These are phyloP conservation scores for Mongoloraphidia duomilia DNA, from an alignment of 2,888 invertebrate genomes.

Conservation along the genomic window DNA sequence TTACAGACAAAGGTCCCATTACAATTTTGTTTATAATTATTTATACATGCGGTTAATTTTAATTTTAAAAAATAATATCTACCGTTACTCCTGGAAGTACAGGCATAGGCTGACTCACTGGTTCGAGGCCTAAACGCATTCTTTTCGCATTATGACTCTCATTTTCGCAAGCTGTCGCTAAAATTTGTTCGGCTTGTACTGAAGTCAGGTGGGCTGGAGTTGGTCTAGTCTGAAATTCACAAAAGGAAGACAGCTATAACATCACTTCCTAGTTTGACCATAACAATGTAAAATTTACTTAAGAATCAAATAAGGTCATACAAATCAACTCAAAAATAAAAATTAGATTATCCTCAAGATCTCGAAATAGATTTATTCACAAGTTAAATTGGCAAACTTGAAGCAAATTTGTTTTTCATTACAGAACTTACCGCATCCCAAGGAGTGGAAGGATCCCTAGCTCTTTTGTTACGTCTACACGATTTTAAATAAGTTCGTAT, in stretches of 20 bases:
- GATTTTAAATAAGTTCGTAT: constrained; percentile 93
- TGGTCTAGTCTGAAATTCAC: constrained; percentile 59
- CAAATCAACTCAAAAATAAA: background rate
- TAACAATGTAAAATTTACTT: too few species aligned
- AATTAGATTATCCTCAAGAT: background rate
- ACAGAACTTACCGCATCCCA: constrained; percentile 73
- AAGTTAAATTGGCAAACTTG: background rate
- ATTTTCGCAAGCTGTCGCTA: constrained; percentile 93
- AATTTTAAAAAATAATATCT: constrained; percentile 20
- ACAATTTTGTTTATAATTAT: background rate
- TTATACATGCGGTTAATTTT: background rate
- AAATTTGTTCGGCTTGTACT: constrained; percentile 89
- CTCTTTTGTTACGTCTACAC: constrained; percentile 85
- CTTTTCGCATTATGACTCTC: constrained; percentile 95
- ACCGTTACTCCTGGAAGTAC: constrained; percentile 50
- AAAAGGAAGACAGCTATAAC: background rate
- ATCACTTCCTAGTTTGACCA: too few species aligned
- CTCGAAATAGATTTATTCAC: background rate
- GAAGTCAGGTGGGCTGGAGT: constrained; percentile 94
- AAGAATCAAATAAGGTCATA: too few species aligned
- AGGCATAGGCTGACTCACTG: constrained; percentile 82
- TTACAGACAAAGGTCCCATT: background rate
- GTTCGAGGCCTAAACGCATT: constrained; percentile 90
- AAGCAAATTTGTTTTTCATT: constrained; percentile 4
- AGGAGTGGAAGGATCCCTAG: constrained; percentile 61